Evolutionary conservation across 2,888 invertebrate genomes (phyloP), one percentile per base, ranked within the genome.

Genomic region (Aspidiotus rigidus): DNA sequence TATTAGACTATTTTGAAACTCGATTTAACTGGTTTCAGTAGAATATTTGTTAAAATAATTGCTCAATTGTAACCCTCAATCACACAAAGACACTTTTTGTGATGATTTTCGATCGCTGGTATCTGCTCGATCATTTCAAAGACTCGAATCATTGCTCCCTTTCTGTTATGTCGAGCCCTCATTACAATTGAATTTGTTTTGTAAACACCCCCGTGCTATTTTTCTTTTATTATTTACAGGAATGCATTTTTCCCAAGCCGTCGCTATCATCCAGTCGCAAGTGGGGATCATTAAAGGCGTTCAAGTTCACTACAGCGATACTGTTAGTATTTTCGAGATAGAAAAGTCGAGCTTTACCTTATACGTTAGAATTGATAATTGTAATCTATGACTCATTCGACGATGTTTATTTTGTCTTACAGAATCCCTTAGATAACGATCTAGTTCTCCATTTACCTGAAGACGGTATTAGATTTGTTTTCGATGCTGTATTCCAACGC

Each of bases 201-300:
- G 28, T 28, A 28, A 28, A 28, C 49, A 13, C 49, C 10, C n/a
- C n/a, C n/a, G 10, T 49, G 6, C 6, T n/a, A 49, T 49, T 49
- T 56, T 56, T 56, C 16, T n/a, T 39, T 54, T 54, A 54, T 55
- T 76, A 77, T 73, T 84, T 85, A 15, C 82, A 91, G 97, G 97
- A 76, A 97, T 96, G 96, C 95, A 96, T 83, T 95, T 97, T 83
- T 93, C 94, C 74, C 96, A 97, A 81, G 91, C 95, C 74, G 93
- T 97, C 76, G 90, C 94, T 76, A 94, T 96, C 76, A 89, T 97
- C 77, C 95, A 95, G 80, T 90, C 93, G 73, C 95, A 96, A 84
- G 93, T 96, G 79, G 91, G 93, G 75, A 86, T 90, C 76, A 93
- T 97, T 76, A 88, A 93, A 81, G 93, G 93, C 74, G 94, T 96